Evolutionary conservation across 2,888 invertebrate genomes (phyloP), one percentile per base, ranked within the genome.

Genomic region (Polia nebulosa): DNA sequence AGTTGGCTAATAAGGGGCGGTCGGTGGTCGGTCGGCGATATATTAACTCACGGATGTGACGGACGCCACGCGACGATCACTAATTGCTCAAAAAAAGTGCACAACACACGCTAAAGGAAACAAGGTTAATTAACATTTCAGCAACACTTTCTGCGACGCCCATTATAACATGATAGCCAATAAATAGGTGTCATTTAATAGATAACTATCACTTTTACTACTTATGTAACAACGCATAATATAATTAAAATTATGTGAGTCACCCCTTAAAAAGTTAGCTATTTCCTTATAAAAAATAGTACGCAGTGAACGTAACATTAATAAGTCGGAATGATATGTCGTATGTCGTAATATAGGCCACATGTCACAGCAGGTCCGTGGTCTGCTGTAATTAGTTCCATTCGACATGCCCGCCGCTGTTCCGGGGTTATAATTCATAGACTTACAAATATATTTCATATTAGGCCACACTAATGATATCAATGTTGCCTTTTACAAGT

Each of bases 331-430:
- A 77, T 81, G 75, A 82, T 74, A 84, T 80, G 85, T 84, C 78
- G 83, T 83, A 78, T 81, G 78, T 73, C 79, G 82, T 87, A 84
- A 87, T 87, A 83, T 81, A 78, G 85, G 89, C 93, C 94, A 94
- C 92, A 94, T 94, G 95, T 93, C 93, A 89, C 89, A 86, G 86
- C 87, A 85, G 83, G 86, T 88, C 85, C 85, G 85, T 83, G 81
- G 85, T 85, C 81, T 83, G 85, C 80, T 82, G 91, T 93, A 94
- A 95, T 95, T 94, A 95, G 89, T 89, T 76, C 72, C 73, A 94
- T 95, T 95, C 86, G 95, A 86, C 76, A 92, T 88, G 93, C 91
- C 87, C 83, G 76, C 71, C 74, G 78, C 85, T 82, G 91, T 93
- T 94, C 92, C 92, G 91, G 91, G 87, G 80, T 82, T 83, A 82